Conservation (phyloP, 35 echinoderm and acorn worm species). For the Amphiura filiformis region DNA sequence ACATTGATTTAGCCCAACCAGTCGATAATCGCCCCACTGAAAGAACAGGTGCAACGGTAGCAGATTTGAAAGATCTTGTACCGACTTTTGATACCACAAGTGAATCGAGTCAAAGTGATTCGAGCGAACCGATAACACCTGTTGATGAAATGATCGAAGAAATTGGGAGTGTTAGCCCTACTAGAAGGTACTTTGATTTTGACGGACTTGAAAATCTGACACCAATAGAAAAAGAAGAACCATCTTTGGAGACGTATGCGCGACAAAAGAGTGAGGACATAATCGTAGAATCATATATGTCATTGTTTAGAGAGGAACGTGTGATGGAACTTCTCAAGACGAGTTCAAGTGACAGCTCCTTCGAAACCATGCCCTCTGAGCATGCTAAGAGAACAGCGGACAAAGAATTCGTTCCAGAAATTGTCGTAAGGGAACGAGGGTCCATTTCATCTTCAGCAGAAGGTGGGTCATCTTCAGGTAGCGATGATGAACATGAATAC, state of each 20-base stretch:
- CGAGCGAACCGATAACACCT: background rate
- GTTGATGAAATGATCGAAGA: slow-evolving; percentile 1
- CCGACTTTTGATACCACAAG: background rate
- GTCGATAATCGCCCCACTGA: background rate
- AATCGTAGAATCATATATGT: background rate
- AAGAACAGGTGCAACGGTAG: background rate
- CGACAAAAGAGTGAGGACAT: background rate
- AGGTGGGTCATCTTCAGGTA: background rate
- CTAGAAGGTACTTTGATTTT: background rate
- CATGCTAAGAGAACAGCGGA: background rate
- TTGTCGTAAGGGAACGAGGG: background rate
- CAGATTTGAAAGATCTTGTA: background rate
- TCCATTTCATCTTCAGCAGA: background rate
- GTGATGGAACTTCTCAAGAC: background rate
- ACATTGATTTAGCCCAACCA: background rate
- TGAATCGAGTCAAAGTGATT: background rate
- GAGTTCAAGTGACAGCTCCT: background rate
- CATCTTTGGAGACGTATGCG: background rate
- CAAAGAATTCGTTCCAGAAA: background rate
- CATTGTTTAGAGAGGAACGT: background rate
- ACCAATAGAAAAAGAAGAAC: background rate
- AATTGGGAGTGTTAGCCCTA: background rate
- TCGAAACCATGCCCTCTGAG: too few species aligned
- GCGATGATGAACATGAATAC: background rate
- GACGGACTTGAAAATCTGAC: background rate